phyloP scores from a whole-genome alignment of 2,888 invertebrate species.

The Falcaria lacertinaria region DNA sequence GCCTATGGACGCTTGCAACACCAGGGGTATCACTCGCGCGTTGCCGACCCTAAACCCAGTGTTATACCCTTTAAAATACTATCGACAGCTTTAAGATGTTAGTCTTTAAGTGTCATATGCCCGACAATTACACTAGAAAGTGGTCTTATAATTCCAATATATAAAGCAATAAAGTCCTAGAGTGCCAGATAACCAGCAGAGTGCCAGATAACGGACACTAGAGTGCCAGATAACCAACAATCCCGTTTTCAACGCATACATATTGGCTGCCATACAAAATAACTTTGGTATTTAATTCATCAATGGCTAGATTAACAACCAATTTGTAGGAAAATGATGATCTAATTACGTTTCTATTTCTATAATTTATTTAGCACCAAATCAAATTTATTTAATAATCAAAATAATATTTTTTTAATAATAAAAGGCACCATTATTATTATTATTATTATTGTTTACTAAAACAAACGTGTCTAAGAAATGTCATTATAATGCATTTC shows the following conservation, averaged over 20 bases:
- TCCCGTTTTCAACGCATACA: conserved; percentile 51
- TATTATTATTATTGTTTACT: too few species aligned
- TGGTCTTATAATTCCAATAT: too few species aligned
- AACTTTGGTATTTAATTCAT: not conserved
- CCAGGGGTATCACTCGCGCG: too few species aligned
- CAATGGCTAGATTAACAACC: conserved; percentile 1
- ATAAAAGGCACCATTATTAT: conserved; percentile 16
- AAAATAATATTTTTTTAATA: conserved; percentile 12
- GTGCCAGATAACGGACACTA: too few species aligned
- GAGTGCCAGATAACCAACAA: conserved; percentile 27
- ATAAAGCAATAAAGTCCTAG: too few species aligned
- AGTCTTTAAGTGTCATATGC: too few species aligned
- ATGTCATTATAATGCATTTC: not conserved
- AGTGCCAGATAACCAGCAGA: not conserved
- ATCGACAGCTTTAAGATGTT: too few species aligned
- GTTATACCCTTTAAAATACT: too few species aligned
- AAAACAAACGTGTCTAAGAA: not conserved
- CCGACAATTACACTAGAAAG: too few species aligned
- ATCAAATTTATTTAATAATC: conserved; percentile 15
- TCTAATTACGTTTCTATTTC: not conserved
- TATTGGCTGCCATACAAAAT: conserved; percentile 45
- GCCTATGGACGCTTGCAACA: too few species aligned
- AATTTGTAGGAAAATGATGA: not conserved
- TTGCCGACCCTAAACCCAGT: too few species aligned
- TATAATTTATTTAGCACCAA: conserved; percentile 28